A percentile compares a stretch with the other conserved stretches of the same genome.
Evolutionary conservation across 2,797 vertebrate genomes (phyloP).

Genomic region (Rhodeus uyekii): DNA sequence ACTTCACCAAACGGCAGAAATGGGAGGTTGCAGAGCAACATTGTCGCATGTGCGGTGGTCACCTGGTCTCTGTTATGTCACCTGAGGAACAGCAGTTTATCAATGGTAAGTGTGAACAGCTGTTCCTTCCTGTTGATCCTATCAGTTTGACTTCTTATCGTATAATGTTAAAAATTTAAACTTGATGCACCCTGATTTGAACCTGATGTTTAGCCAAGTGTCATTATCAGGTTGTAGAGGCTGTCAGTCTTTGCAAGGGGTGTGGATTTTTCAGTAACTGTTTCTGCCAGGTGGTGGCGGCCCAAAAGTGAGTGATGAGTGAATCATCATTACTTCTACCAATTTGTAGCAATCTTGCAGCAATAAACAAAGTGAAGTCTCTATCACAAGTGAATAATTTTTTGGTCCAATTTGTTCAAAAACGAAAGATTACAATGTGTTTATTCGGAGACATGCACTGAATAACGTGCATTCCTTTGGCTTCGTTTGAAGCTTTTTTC

Average conservation of each 20-base stretch:
- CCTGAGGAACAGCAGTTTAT: slow-evolving; percentile 91
- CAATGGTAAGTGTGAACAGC: slow-evolving; percentile 78
- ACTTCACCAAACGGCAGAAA: slow-evolving; percentile 84
- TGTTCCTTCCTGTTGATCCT: background rate
- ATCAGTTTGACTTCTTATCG: slow-evolving; percentile 18
- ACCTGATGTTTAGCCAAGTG: background rate
- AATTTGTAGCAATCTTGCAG: background rate
- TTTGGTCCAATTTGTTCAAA: background rate
- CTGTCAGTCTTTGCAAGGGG: background rate
- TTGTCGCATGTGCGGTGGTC: slow-evolving; percentile 83
- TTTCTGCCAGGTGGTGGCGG: background rate
- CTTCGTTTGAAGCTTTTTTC: background rate
- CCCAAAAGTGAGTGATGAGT: background rate
- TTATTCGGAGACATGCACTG: background rate
- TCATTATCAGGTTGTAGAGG: background rate
- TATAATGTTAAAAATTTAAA: background rate
- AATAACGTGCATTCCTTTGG: background rate
- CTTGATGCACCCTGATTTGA: background rate
- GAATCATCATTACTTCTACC: background rate
- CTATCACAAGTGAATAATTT: background rate
- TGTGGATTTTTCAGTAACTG: background rate
- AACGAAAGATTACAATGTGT: background rate
- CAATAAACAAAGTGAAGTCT: background rate
- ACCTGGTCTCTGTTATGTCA: slow-evolving; percentile 88
- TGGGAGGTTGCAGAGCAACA: slow-evolving; percentile 92